phyloP scores from a whole-genome alignment of 2,113 vertebrate genomes.

The Hystrix cristata region DNA sequence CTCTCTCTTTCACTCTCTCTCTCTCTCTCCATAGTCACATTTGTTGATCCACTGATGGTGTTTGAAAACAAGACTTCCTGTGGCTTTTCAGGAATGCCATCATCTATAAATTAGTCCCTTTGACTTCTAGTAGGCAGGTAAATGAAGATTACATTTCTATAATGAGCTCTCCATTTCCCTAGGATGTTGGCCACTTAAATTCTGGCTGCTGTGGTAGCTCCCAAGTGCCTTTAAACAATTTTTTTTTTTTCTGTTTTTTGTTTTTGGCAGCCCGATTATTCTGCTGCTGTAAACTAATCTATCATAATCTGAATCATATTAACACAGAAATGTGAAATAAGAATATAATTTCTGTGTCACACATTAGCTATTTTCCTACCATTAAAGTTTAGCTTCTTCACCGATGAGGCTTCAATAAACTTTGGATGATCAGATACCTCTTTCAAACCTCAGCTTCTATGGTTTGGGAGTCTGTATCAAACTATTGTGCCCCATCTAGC shows the following conservation, averaged over 20 bases:
- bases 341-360: neutral
- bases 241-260: neutral
- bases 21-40: neutral
- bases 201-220: neutral
- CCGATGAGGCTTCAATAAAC: neutral
- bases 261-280: neutral
- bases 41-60: neutral
- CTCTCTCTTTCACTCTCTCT: neutral
- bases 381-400: neutral
- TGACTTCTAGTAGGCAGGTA: neutral
- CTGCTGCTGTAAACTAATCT: neutral
- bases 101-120: neutral
- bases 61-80: neutral
- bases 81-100: neutral
- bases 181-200: neutral
- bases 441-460: neutral
- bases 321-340: neutral
- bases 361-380: neutral
- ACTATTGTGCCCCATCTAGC: fast-evolving
- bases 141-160: no score
- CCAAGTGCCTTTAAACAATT: neutral
- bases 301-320: neutral
- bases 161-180: neutral
- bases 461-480: neutral
- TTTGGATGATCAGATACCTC: neutral